phyloP scores from a whole-genome alignment of 2,888 invertebrate species.

The Ochlodes sylvanus region DNA sequence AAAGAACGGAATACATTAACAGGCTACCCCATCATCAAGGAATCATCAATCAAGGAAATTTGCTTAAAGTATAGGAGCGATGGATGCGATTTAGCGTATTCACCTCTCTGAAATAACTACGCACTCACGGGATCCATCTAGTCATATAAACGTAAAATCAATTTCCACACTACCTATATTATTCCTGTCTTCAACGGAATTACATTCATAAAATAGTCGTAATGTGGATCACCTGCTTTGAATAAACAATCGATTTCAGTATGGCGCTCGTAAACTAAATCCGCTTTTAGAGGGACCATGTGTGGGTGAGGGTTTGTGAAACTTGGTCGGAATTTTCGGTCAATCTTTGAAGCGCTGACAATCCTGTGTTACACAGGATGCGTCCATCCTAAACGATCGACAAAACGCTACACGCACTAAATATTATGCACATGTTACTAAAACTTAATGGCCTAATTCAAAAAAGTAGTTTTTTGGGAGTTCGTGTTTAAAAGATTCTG shows the following conservation, averaged over 20 bases:
- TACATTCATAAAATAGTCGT: conserved; percentile 52
- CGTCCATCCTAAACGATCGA: too few relatives aligned
- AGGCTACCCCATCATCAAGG: too few relatives aligned
- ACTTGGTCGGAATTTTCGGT: neutral
- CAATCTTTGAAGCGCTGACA: neutral
- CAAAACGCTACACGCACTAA: too few relatives aligned
- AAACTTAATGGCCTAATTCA: too few relatives aligned
- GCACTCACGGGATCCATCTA: neutral
- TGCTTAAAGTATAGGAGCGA: too few relatives aligned
- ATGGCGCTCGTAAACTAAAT: conserved; percentile 52
- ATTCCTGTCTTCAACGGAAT: conserved; percentile 43
- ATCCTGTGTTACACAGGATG: neutral
- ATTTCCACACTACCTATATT: conserved; percentile 52
- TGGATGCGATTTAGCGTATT: too few relatives aligned
- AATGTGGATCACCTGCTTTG: conserved; percentile 70
- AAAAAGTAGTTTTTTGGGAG: too few relatives aligned
- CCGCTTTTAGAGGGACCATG: conserved; percentile 19
- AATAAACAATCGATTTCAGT: conserved; percentile 69
- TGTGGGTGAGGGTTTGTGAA: neutral
- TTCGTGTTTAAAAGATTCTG: too few relatives aligned
- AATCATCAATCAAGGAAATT: too few relatives aligned
- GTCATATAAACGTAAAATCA: conserved; percentile 12
- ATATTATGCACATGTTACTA: too few relatives aligned
- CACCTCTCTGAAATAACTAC: too few relatives aligned
- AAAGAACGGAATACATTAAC: too few relatives aligned